Base-by-base conservation (phyloP, 2,888 invertebrate species). In the Hydroisotoma schaefferi region DNA sequence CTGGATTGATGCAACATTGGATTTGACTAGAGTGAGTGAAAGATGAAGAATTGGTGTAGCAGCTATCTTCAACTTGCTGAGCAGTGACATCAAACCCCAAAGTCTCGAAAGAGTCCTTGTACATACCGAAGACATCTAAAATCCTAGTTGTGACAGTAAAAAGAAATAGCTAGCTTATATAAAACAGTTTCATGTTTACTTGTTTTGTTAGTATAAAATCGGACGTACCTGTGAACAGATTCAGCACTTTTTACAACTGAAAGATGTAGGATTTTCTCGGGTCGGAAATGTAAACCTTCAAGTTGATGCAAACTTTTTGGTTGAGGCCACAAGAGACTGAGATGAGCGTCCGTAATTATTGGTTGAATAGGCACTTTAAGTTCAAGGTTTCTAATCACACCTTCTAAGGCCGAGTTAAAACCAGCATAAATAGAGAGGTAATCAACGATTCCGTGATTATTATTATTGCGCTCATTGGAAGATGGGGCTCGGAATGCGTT, bases 261-360 rank as follows among this genome's bases (percentile, higher is more conserved):
- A 70, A 80, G 77, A 64, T 77, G 77, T 56, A 80, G 75, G 65
- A 78, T 76, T 58, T 79, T 79, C n/a, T 77, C 77, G 6, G 73
- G 72, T 6, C 71, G 74, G 63, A 80, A 80, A 23, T 80, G 78
- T 4, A 78, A 74, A 1, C 79, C 80, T 48, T 79, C 77, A 10
- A 81, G 75, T 70, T 82, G 81, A 12, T 79, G 74, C 27, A 84
- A 77, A 55, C 78, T 78, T 73, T 81, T 82, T 1, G 84, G 84
- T 64, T 81, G 81, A 2, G 84, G 85, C 84, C 84, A 84, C 40
- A 85, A 73, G 43, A 80, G 72, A 65, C 78, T 78, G 6, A 81
- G 74, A 66, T 78, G 77, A 26, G 77, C 76, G 63, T 81, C 80
- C 2, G 77, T 77, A 8, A 77, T 74, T 20, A 77, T 67, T 1